Conservation (phyloP, 2,797 vertebrate species). For the Rhinogobio ventralis region DNA sequence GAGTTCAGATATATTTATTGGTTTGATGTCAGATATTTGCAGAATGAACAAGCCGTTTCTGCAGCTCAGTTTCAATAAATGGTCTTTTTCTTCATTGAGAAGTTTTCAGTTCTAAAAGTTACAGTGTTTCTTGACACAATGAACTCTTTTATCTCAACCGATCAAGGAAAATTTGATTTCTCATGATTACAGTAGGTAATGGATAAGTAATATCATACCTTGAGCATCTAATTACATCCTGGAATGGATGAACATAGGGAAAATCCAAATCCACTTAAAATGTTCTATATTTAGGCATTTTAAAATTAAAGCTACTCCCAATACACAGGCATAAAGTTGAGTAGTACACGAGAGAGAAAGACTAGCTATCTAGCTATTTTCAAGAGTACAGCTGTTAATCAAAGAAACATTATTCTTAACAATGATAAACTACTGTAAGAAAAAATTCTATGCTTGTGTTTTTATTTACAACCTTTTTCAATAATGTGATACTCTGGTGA, state of each 20-base stretch:
- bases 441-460: not conserved
- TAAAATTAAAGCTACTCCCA: constrained; percentile 54
- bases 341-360: constrained; percentile 11
- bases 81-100: not conserved
- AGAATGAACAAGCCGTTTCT: not conserved
- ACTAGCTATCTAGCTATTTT: constrained; percentile 26
- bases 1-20: not conserved
- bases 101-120: constrained; percentile 9
- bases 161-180: constrained; percentile 32
- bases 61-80: not conserved
- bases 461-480: not conserved
- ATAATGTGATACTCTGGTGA: not conserved
- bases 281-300: constrained; percentile 49
- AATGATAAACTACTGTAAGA: not conserved
- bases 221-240: constrained; percentile 77
- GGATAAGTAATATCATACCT: constrained; percentile 68
- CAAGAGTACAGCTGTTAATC: constrained; percentile 44
- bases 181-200: constrained; percentile 58
- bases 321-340: constrained; percentile 50
- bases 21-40: not conserved
- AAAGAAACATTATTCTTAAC: constrained; percentile 30
- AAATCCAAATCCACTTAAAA: constrained; percentile 57
- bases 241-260: constrained; percentile 34
- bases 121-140: constrained; percentile 20
- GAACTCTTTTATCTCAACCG: not conserved